phyloP scores from a whole-genome alignment of 2,113 vertebrate genomes.

The Rhabdomys dilectus region DNA sequence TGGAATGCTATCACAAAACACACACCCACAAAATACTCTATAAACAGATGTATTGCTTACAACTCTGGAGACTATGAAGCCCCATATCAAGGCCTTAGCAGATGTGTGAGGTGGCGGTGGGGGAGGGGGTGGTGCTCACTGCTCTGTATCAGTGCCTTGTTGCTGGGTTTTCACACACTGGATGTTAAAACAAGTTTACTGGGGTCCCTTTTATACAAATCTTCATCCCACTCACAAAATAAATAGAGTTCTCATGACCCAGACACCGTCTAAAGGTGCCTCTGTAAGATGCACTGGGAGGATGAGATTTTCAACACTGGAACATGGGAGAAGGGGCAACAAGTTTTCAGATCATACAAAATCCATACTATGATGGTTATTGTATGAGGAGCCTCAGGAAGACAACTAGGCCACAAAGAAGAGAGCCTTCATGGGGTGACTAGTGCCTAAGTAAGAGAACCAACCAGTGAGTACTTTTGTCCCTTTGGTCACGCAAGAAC shows the following conservation, averaged over 20 bases:
- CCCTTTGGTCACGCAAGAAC: neutral
- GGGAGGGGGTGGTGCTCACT: neutral
- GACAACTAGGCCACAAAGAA: neutral
- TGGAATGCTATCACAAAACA: neutral
- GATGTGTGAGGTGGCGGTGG: too few species aligned
- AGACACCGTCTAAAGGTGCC: neutral
- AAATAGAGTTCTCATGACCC: neutral
- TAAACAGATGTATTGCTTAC: neutral
- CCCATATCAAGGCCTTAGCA: neutral
- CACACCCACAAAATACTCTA: neutral
- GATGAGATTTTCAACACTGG: neutral
- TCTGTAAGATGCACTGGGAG: neutral
- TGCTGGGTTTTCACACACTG: neutral
- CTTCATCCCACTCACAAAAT: neutral
- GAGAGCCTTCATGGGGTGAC: neutral
- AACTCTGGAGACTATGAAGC: neutral
- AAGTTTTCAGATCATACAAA: neutral
- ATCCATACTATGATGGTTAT: neutral
- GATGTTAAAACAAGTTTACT: neutral
- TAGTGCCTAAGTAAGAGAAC: neutral
- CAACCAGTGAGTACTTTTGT: neutral
- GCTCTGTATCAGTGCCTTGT: neutral
- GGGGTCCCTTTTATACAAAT: neutral
- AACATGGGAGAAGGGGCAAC: neutral
- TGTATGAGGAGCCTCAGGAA: neutral